Evolutionary conservation across 2,888 invertebrate species (phyloP).

Genomic region (Acrocera orbiculus): DNA sequence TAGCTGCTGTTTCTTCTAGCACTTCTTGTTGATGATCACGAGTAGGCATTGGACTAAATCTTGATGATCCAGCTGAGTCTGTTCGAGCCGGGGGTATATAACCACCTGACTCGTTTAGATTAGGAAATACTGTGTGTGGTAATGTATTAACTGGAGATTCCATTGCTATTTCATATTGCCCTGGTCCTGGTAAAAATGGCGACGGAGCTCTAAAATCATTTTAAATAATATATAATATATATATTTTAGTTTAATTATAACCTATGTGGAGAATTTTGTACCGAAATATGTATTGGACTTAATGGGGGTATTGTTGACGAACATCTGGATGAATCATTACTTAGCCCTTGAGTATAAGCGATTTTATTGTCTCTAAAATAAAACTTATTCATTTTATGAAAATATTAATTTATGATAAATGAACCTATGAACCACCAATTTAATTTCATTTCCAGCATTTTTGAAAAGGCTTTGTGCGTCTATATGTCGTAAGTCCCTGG

Average conservation of each 20-base stretch:
- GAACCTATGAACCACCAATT: slow-evolving; percentile 69
- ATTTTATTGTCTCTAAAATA: slow-evolving; percentile 27
- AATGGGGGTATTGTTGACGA: slow-evolving; percentile 29
- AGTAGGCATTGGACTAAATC: slow-evolving; percentile 30
- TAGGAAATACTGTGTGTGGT: slow-evolving; percentile 38
- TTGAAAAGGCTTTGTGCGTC: slow-evolving; percentile 79
- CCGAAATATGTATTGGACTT: slow-evolving; percentile 14
- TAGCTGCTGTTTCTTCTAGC: slow-evolving; percentile 27
- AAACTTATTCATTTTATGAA: neutral
- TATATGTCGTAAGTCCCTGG: slow-evolving; percentile 70
- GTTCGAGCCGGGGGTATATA: slow-evolving; percentile 23
- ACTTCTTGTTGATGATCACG: slow-evolving; percentile 31
- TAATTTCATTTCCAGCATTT: slow-evolving; percentile 61
- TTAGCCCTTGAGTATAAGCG: slow-evolving; percentile 30
- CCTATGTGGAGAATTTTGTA: slow-evolving; percentile 33
- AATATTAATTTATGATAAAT: slow-evolving; percentile 2
- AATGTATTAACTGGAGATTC: slow-evolving; percentile 28
- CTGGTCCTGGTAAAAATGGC: slow-evolving; percentile 37
- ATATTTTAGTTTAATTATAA: slow-evolving; percentile 16
- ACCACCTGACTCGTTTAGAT: slow-evolving; percentile 29
- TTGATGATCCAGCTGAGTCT: slow-evolving; percentile 16
- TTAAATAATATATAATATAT: slow-evolving; percentile 1
- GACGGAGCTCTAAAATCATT: slow-evolving; percentile 29
- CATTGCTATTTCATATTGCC: slow-evolving; percentile 27
- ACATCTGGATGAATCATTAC: slow-evolving; percentile 35